phyloP scores from a whole-genome alignment of 2,888 invertebrate genomes.

The Nineta flava region DNA sequence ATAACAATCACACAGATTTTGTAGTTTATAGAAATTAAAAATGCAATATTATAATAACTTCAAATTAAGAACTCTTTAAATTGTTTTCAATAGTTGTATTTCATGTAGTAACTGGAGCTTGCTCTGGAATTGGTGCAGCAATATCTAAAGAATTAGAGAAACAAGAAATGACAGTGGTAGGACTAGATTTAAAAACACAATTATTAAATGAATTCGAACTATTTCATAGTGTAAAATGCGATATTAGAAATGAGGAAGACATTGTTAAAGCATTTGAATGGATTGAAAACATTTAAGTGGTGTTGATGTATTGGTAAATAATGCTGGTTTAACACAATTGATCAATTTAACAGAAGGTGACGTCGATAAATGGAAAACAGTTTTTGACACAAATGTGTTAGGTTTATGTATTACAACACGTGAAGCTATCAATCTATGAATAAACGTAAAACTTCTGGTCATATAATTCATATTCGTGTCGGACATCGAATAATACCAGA shows the following conservation, averaged over 20 bases:
- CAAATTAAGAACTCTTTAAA: too few species aligned
- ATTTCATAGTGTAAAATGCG: not conserved
- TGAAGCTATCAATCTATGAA: conserved; percentile 8
- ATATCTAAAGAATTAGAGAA: too few species aligned
- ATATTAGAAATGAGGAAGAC: not conserved
- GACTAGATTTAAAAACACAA: not conserved
- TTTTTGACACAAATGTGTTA: conserved; percentile 5
- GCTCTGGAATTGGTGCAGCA: too few species aligned
- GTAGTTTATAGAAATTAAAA: too few species aligned
- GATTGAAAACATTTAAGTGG: not conserved
- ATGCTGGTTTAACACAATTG: not conserved
- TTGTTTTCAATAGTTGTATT: too few species aligned
- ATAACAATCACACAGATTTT: too few species aligned
- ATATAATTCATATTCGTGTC: conserved; percentile 15
- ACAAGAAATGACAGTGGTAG: not conserved
- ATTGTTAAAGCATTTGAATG: not conserved
- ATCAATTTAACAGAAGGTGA: conserved; percentile 1
- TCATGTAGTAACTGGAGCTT: too few species aligned
- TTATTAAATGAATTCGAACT: not conserved
- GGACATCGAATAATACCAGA: conserved; percentile 8
- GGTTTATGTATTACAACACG: conserved; percentile 4
- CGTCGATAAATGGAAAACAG: not conserved
- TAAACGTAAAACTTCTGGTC: conserved; percentile 8
- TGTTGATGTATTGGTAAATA: not conserved
- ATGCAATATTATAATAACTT: too few species aligned